Evolutionary conservation across 1,140 invertebrate species (phyloP), one percentile per base, ranked within the genome.

Genomic region (Trichomalopsis sarcophagae): DNA sequence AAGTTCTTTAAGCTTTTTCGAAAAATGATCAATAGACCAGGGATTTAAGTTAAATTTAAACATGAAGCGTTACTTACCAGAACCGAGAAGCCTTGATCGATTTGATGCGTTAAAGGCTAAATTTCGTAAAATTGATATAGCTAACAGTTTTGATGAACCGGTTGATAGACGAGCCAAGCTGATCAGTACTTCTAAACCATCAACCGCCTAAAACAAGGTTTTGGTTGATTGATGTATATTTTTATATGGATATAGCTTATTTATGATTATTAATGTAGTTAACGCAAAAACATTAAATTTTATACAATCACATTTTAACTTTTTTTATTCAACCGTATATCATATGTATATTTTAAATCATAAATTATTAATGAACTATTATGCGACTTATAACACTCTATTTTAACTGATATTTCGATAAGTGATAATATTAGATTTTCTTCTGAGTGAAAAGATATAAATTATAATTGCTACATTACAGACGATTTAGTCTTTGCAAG

Each of bases 111-210:
- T 91, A 71, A 92, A 92, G 7, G 90, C 87, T 21, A 92, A 86
- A 87, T 92, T 92, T 3, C 92, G 88, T 27, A 92, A 84, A 78
- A 89, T 90, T 14, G 92, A 92, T 73, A 91, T 89, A 2, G 92
- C 88, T 14, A 92, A 89, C 84, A 92, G 87, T 87, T 87, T 87
- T n/a, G 84, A 89, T 7, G 89, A 80, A 2, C 88, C 87, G 7
- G 89, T 88, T 7, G 88, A 86, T 62, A 88, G 89, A 84, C 88
- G 90, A 47, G 91, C 89, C 44, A 92, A 88, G 66, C 90, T 85
- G 44, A 92, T 88, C 14, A 92, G 86, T 55, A 91, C 91, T n/a
- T 92, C 91, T 62, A 92, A 81, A 78, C 88, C 89, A 81, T 92
- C 91, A 5, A 86, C 76, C 68, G 90, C 88, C 91, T 92, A 66